phyloP scores from a whole-genome alignment of 2,113 vertebrate genomes.

The Takifugu flavidus region DNA sequence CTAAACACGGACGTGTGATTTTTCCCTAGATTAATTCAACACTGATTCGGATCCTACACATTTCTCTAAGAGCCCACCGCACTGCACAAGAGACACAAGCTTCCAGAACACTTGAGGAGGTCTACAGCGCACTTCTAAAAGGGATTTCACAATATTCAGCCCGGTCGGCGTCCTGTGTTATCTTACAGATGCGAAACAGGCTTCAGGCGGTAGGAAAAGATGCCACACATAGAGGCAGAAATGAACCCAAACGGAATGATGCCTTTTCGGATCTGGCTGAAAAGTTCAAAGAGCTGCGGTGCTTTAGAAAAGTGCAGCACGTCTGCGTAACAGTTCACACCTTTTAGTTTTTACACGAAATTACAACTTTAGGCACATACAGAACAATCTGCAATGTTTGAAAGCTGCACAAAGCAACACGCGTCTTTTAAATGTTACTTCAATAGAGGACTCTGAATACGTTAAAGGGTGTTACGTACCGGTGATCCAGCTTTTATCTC shows the following conservation, averaged over 20 bases:
- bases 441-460: conserved; percentile 14
- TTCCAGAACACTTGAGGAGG: conserved; percentile 28
- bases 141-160: conserved; percentile 29
- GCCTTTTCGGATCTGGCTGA: conserved; percentile 20
- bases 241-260: conserved; percentile 11
- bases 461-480: conserved; percentile 10
- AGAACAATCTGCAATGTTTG: conserved; percentile 58
- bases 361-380: conserved; percentile 74
- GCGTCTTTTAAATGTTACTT: conserved; percentile 1
- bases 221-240: conserved; percentile 14
- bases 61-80: conserved; percentile 40
- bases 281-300: conserved; percentile 1
- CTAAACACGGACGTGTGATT: background rate
- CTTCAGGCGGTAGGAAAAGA: conserved; percentile 16
- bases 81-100: conserved; percentile 34
- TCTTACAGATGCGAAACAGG: conserved; percentile 24
- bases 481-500: background rate
- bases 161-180: conserved; percentile 17
- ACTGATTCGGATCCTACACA: conserved; percentile 37
- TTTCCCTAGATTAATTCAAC: background rate
- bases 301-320: conserved; percentile 39
- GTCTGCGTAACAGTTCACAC: conserved; percentile 25
- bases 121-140: conserved; percentile 16
- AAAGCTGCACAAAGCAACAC: conserved; percentile 45
- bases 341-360: conserved; percentile 42